These are phyloP conservation scores for Habropoda laboriosa DNA, from an alignment of 1,140 invertebrate genomes.

Conservation along the genomic window DNA sequence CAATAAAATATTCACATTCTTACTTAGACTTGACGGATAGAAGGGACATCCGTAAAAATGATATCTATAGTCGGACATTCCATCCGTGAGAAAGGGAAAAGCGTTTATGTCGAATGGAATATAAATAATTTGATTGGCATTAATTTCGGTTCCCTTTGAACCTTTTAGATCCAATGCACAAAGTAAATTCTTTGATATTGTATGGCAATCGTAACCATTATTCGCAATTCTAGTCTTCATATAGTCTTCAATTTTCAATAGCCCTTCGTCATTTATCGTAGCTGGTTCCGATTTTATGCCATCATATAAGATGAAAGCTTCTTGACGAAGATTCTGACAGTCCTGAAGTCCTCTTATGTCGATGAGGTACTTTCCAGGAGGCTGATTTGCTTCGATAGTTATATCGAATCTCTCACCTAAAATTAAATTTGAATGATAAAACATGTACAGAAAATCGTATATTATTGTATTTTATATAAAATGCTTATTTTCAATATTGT, in stretches of 20 bases:
- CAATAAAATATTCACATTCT: conserved; percentile 47
- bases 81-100: conserved; percentile 62
- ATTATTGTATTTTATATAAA: too few species aligned
- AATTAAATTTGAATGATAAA: conserved; percentile 58
- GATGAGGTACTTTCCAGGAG: conserved; percentile 83
- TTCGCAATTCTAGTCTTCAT: too few species aligned
- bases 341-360: conserved; percentile 79
- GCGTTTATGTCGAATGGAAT: conserved; percentile 66
- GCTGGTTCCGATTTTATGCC: neutral
- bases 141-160: conserved; percentile 4
- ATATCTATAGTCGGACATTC: conserved; percentile 69
- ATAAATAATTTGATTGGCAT: conserved; percentile 55
- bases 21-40: conserved; percentile 71
- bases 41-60: conserved; percentile 62
- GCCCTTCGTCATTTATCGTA: conserved; percentile 8
- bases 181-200: conserved; percentile 46
- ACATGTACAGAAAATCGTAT: neutral
- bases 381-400: conserved; percentile 81
- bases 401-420: conserved; percentile 86
- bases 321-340: conserved; percentile 74
- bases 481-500: too few species aligned
- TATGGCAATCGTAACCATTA: conserved; percentile 60
- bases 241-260: conserved; percentile 34
- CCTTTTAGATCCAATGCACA: conserved; percentile 67
- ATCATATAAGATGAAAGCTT: conserved; percentile 61